A percentile compares a stretch with the other conserved stretches of the same genome.
phyloP scores from a whole-genome alignment of 1,140 invertebrate species.

The Diorhabda sublineata region DNA sequence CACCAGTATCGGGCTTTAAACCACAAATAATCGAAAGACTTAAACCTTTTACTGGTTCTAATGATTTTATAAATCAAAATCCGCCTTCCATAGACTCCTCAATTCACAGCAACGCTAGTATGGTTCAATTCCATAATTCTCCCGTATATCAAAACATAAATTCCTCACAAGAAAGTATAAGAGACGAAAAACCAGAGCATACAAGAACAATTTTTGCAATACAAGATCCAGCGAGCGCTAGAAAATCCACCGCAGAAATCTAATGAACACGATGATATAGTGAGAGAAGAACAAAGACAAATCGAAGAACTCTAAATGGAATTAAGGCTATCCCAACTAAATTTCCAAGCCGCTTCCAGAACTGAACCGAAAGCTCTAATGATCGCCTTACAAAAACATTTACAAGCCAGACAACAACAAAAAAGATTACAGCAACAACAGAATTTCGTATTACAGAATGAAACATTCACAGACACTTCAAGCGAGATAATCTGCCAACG shows the following conservation, averaged over 20 bases:
- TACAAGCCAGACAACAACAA: slow-evolving; percentile 62
- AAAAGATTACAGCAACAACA: slow-evolving; percentile 54
- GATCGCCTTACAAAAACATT: slow-evolving; percentile 48
- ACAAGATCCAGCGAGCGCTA: slow-evolving; percentile 32
- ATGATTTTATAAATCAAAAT: slow-evolving; percentile 26
- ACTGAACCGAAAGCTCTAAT: slow-evolving; percentile 40
- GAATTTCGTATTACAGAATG: slow-evolving; percentile 33
- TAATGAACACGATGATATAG: slow-evolving; percentile 60
- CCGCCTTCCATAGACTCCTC: slow-evolving; percentile 32
- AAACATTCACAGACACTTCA: slow-evolving; percentile 45
- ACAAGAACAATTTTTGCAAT: slow-evolving; percentile 25
- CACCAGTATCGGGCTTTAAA: slow-evolving; percentile 94
- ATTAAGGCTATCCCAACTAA: slow-evolving; percentile 68
- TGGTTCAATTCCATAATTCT: slow-evolving; percentile 33
- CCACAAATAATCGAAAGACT: slow-evolving; percentile 94
- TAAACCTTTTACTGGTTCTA: slow-evolving; percentile 59
- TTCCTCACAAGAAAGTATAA: slow-evolving; percentile 30
- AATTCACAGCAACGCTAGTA: slow-evolving; percentile 27
- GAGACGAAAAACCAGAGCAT: slow-evolving; percentile 33
- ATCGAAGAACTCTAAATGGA: slow-evolving; percentile 86
- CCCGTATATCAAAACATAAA: slow-evolving; percentile 33
- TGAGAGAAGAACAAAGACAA: slow-evolving; percentile 78
- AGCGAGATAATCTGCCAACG: slow-evolving; percentile 34
- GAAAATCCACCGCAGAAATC: too few relatives aligned
- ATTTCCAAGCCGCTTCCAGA: slow-evolving; percentile 58